Conservation (phyloP, 2,113 vertebrate genomes). For the Caranx ignobilis region DNA sequence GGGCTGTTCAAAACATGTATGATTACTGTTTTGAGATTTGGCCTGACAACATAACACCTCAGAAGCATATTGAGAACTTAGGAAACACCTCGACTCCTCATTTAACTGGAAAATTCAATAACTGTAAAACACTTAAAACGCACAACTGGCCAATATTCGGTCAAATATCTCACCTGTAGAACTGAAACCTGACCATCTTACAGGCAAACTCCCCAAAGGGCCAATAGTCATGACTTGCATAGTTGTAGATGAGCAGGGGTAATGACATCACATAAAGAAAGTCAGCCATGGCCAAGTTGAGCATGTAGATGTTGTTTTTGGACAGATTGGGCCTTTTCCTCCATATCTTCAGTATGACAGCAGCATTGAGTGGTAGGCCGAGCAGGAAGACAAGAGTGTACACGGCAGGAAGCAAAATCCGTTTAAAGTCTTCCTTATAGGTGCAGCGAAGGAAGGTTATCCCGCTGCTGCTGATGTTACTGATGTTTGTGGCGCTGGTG, state of each 20-base stretch:
- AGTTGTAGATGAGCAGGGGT: conserved; percentile 96
- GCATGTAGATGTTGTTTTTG: conserved; percentile 90
- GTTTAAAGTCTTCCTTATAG: conserved; percentile 94
- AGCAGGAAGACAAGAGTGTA: conserved; percentile 90
- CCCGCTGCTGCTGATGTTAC: conserved; percentile 52
- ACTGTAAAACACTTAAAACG: not conserved
- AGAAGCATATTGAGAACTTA: not conserved
- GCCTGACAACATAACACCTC: not conserved
- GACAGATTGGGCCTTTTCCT: conserved; percentile 83
- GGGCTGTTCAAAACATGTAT: not conserved
- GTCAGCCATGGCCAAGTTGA: conserved; percentile 93
- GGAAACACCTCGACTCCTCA: no score
- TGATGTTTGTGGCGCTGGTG: conserved; percentile 14
- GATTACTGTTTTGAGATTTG: not conserved
- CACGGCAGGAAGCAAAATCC: conserved; percentile 89
- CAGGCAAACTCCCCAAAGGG: conserved; percentile 94
- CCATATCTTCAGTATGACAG: conserved; percentile 92
- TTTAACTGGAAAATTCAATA: not conserved
- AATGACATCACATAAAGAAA: conserved; percentile 95
- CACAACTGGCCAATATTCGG: not conserved
- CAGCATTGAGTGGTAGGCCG: conserved; percentile 89
- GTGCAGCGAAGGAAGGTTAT: conserved; percentile 81
- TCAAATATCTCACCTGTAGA: conserved; percentile 85
- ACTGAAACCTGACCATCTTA: conserved; percentile 93
- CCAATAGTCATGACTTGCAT: conserved; percentile 94